Evolutionary conservation across 2,113 vertebrate species (phyloP).

Genomic region (Petromus typicus): DNA sequence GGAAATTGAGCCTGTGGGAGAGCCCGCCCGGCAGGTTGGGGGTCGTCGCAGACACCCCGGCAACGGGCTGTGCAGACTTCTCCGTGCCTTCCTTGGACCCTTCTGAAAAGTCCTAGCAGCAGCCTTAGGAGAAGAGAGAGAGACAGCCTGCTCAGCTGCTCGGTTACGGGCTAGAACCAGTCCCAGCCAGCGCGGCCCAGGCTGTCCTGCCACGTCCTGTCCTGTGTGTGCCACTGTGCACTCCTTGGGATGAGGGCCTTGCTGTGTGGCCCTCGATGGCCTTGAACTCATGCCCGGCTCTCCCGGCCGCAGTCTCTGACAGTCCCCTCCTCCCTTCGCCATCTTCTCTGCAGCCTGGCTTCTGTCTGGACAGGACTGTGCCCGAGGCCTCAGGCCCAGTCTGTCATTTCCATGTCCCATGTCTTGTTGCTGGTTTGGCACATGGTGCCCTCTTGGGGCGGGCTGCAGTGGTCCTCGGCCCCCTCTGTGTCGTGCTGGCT

Average conservation of each 20-base stretch:
- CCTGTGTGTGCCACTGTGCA: neutral
- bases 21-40: neutral
- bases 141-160: neutral
- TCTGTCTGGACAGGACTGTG: neutral
- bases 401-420: neutral
- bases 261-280: neutral
- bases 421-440: neutral
- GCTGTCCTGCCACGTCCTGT: neutral
- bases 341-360: neutral
- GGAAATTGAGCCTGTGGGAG: neutral
- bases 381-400: neutral
- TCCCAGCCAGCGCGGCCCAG: neutral
- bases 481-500: neutral
- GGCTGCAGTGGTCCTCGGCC: neutral
- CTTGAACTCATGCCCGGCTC: neutral
- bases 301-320: too few species aligned
- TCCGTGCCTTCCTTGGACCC: neutral
- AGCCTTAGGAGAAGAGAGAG: neutral
- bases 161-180: neutral
- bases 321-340: too few species aligned
- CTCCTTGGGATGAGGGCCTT: neutral
- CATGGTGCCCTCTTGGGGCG: neutral
- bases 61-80: neutral
- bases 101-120: slow-evolving; percentile 24
- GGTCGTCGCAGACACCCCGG: neutral